Evolutionary conservation across 92 coral and sea anemone species (phyloP).

Genomic region (Actinostola sp.): DNA sequence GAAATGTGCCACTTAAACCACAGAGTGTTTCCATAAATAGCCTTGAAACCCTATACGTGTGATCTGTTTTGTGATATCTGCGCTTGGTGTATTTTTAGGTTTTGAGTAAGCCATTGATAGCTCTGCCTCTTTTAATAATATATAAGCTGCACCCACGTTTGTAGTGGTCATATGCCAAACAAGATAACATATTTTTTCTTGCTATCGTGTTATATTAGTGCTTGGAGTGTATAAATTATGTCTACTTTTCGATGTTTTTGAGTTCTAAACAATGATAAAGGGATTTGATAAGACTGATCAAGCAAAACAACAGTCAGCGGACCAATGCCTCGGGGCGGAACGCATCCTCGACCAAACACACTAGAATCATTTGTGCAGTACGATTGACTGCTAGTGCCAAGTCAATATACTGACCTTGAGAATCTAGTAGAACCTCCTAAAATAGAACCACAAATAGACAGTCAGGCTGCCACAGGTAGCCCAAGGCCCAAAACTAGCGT

Average conservation of each 20-base stretch:
- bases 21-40: constrained; percentile 8
- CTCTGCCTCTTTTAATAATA: not conserved
- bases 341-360: not conserved
- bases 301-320: too few species aligned
- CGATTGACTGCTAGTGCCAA: not conserved
- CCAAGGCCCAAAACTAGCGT: too few species aligned
- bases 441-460: not conserved
- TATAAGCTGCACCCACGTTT: constrained; percentile 11
- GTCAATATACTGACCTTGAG: constrained; percentile 5
- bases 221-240: too few species aligned
- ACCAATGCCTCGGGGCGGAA: constrained; percentile 7
- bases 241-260: too few species aligned
- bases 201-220: too few species aligned
- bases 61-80: not conserved
- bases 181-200: too few species aligned
- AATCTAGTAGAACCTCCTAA: too few species aligned
- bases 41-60: not conserved
- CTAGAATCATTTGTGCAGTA: not conserved
- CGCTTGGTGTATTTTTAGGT: constrained; percentile 6
- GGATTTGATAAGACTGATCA: too few species aligned
- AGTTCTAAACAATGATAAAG: too few species aligned
- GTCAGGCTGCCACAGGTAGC: constrained; percentile 3
- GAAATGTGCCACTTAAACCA: not conserved
- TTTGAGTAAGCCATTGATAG: not conserved
- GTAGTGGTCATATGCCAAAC: too few species aligned